Base-by-base conservation (phyloP, 2,888 invertebrate species). In the Ametastegia equiseti region DNA sequence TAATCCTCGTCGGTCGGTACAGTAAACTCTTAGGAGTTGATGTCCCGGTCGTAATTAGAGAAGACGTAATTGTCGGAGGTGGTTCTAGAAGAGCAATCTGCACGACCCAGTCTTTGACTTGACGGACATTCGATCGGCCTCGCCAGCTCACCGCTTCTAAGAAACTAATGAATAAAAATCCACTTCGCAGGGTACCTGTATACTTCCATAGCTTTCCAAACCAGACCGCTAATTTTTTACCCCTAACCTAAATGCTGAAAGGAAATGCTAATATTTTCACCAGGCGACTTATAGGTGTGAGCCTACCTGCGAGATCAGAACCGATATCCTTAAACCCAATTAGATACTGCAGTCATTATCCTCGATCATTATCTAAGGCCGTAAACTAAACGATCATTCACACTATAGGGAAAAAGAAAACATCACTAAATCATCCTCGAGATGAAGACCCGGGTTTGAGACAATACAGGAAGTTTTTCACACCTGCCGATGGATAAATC, bases 401-500 rank as follows among this genome's bases (percentile, higher is more conserved):
- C 78, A 63, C 60, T 60, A 60, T 1, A 27, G 47, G 30, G 19
- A 11, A 6, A 42, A 47, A 39, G 23, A 36, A 75, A 54, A 50
- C 75, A 45, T 33, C 75, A 57, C 60, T 78, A 78, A 78, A 78
- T 78, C 78, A 60, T 78, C 19, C 19, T n/a, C 2, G 0, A 42
- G 60, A 45, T 30, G 1, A 6, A 63, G n/a, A 63, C 60, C 39
- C 15, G 39, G 42, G n/a, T 42, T 45, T 42, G 42, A 78, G 60
- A 78, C 78, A 78, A 78, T 42, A 19, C 39, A 39, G 42, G 11
- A 23, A 50, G 6, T 3, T 78, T 23, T 60, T 27, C 42, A 60
- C 78, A 78, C 78, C 78, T 78, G 78, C 60, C 78, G 33, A 42
- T n/a, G n/a, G n/a, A n/a, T n/a, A n/a, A n/a, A n/a, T n/a, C n/a